Conservation (phyloP, 2,113 vertebrate genomes). For the Perca fluviatilis region DNA sequence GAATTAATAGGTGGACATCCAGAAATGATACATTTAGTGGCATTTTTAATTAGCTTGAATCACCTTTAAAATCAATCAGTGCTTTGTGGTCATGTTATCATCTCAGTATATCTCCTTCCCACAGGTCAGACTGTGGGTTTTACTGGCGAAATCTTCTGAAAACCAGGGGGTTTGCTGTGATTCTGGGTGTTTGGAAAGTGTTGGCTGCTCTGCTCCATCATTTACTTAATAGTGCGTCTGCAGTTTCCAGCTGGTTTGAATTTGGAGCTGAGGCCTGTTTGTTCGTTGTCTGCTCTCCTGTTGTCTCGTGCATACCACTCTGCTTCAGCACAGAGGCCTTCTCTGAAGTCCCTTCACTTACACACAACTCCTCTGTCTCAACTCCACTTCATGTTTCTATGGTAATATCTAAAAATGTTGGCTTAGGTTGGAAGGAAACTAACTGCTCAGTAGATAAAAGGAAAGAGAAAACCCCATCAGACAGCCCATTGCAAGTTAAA, state of each 20-base stretch:
- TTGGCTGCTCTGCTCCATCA: conserved; percentile 70
- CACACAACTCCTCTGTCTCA: conserved; percentile 11
- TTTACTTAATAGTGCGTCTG: conserved; percentile 76
- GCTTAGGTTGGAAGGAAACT: conserved; percentile 16
- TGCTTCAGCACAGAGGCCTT: conserved; percentile 2
- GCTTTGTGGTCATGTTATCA: conserved; percentile 3
- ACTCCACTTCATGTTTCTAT: conserved; percentile 7
- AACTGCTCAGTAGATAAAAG: conserved; percentile 41
- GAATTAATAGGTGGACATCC: background rate
- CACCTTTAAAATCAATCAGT: background rate
- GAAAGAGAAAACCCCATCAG: conserved; percentile 31
- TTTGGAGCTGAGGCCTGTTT: conserved; percentile 66
- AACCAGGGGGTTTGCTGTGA: conserved; percentile 37
- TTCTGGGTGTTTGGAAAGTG: conserved; percentile 69
- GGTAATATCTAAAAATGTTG: conserved; percentile 40
- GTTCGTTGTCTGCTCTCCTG: conserved; percentile 56
- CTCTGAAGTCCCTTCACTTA: conserved; percentile 18
- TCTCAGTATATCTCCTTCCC: conserved; percentile 24
- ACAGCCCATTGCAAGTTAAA: conserved; percentile 18
- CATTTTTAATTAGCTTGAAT: conserved; percentile 24
- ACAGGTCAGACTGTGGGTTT: conserved; percentile 45
- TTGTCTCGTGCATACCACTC: conserved; percentile 29
- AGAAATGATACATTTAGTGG: background rate
- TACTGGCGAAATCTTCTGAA: conserved; percentile 20
- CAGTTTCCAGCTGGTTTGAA: conserved; percentile 79